Conservation (phyloP, 2,797 vertebrate species). For the Neosilurus hyrtlii region DNA sequence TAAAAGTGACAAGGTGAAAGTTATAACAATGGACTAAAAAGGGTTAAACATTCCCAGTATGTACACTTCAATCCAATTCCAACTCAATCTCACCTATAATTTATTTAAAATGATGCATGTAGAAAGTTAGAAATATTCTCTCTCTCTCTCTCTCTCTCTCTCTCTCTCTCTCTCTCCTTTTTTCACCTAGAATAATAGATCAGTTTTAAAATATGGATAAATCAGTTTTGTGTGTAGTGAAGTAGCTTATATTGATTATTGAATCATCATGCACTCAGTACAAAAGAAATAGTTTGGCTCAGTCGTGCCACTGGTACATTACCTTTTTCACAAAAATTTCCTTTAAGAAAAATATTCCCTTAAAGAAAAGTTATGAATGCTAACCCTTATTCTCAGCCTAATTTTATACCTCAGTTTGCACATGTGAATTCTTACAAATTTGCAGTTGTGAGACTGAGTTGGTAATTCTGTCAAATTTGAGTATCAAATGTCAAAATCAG, state of each 20-base stretch:
- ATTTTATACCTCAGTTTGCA: neutral
- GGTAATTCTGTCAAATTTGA: neutral
- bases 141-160: no score
- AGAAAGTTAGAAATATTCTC: no score
- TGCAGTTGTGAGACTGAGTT: constrained; percentile 4
- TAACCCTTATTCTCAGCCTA: neutral
- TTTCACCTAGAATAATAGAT: neutral
- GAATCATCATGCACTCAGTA: neutral
- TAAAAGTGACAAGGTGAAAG: neutral
- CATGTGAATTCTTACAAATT: neutral
- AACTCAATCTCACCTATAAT: neutral
- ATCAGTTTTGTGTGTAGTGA: neutral
- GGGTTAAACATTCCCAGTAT: neutral
- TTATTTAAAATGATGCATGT: neutral
- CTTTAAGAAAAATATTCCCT: neutral
- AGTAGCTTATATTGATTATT: neutral
- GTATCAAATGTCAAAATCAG: neutral
- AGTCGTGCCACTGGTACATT: neutral
- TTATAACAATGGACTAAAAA: neutral
- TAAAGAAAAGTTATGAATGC: neutral
- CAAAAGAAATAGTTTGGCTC: neutral
- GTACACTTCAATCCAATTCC: neutral
- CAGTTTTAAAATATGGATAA: neutral
- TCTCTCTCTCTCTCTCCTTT: no score
- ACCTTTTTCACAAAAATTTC: neutral